Percentiles rank a stretch among this genome's conserved stretches.
phyloP scores from a whole-genome alignment of 2,113 vertebrate genomes.

The Cercocebus atys region DNA sequence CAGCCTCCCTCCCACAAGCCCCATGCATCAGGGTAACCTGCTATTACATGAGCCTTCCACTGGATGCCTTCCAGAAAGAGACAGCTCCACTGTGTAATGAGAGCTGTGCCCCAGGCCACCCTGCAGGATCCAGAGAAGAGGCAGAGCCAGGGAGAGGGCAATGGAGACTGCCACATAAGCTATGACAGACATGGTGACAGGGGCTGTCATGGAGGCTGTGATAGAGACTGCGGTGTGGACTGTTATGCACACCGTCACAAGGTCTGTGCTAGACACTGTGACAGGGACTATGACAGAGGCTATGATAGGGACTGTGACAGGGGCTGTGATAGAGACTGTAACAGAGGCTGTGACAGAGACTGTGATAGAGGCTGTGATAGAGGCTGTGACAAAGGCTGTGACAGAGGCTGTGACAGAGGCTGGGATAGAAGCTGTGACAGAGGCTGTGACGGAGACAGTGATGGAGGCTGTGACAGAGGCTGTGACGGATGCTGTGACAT shows the following conservation, averaged over 20 bases:
- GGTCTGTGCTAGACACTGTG: not conserved
- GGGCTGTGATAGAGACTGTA: rapidly evolving
- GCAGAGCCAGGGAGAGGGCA: not conserved
- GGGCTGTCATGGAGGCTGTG: not conserved
- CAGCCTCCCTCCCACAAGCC: conserved; percentile 46
- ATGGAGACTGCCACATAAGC: not conserved
- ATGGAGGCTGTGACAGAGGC: not conserved
- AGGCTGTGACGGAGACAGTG: rapidly evolving
- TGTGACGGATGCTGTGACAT: not conserved
- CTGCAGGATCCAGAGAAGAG: not conserved
- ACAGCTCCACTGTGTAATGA: conserved; percentile 26
- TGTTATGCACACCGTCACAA: not conserved
- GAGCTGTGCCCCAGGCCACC: conserved; percentile 11
- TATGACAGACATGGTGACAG: not conserved
- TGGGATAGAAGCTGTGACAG: not conserved
- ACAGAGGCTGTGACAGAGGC: not conserved
- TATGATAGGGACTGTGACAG: not conserved
- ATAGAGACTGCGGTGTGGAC: not conserved
- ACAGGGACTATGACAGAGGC: not conserved
- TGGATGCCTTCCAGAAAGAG: conserved; percentile 60
- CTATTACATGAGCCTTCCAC: conserved; percentile 45
- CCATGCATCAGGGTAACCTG: conserved; percentile 34
- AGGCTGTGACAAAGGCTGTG: not conserved
- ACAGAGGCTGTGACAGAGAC: rapidly evolving
- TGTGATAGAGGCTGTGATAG: rapidly evolving